A percentile compares a stretch with the other conserved stretches of the same genome.
Conservation (phyloP, 2,888 invertebrate species). For the Drosophila fungiperda region DNA sequence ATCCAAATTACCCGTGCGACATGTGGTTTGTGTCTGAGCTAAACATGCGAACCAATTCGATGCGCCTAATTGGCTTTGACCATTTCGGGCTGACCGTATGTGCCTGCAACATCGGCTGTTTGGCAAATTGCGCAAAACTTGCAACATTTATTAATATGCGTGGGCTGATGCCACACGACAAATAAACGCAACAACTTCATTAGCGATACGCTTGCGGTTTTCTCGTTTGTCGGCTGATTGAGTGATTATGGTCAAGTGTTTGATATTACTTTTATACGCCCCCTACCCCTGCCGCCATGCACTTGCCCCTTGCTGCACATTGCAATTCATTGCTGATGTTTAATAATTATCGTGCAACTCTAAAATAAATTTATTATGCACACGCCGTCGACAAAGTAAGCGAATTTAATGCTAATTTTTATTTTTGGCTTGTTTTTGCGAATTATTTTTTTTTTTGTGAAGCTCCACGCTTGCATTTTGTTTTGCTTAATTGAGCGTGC, state of each 20-base stretch:
- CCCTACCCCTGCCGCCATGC: background rate
- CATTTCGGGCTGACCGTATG: slow-evolving; percentile 44
- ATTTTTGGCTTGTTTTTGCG: slow-evolving; percentile 28
- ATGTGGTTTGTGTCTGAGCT: slow-evolving; percentile 55
- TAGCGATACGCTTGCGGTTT: slow-evolving; percentile 49
- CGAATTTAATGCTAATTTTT: slow-evolving; percentile 36
- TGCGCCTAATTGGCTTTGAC: slow-evolving; percentile 73
- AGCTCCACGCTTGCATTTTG: slow-evolving; percentile 65
- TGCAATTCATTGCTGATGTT: slow-evolving; percentile 35
- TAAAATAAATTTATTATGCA: slow-evolving; percentile 69
- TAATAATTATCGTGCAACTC: slow-evolving; percentile 67
- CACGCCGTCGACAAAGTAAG: slow-evolving; percentile 50
- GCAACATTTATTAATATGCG: slow-evolving; percentile 67
- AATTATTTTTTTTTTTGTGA: slow-evolving; percentile 30
- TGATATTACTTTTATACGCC: slow-evolving; percentile 26
- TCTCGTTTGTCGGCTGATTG: slow-evolving; percentile 71
- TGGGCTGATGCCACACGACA: slow-evolving; percentile 63
- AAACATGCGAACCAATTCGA: slow-evolving; percentile 69
- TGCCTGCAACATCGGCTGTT: slow-evolving; percentile 18
- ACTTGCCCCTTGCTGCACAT: background rate
- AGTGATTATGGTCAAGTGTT: slow-evolving; percentile 80
- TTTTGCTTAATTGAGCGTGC: slow-evolving; percentile 76
- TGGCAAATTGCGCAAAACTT: slow-evolving; percentile 3
- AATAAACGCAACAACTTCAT: slow-evolving; percentile 77
- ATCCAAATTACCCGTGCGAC: slow-evolving; percentile 56